Conservation (phyloP, 2,113 vertebrate species). For the Turdus rufiventris region DNA sequence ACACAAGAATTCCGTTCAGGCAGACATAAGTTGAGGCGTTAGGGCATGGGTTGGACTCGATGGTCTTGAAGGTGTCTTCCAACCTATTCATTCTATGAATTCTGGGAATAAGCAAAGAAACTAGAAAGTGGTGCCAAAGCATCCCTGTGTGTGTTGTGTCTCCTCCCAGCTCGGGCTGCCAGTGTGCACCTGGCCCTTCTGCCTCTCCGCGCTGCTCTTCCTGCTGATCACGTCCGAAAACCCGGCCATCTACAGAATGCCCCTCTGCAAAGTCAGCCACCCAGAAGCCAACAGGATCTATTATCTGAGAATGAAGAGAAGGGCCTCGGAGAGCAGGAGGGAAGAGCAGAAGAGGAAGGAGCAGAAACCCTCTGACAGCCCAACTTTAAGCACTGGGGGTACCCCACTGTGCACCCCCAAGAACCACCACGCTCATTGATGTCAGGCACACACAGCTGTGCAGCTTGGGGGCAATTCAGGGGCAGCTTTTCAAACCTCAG, state of each 20-base stretch:
- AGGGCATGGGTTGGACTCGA: too few relatives aligned
- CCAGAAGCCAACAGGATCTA: constrained; percentile 87
- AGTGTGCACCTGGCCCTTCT: constrained; percentile 94
- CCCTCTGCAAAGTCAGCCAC: constrained; percentile 86
- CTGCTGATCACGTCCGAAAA: constrained; percentile 85
- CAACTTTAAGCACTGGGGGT: neutral
- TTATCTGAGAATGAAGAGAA: constrained; percentile 67
- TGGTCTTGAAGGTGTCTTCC: too few relatives aligned
- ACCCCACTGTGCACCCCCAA: neutral
- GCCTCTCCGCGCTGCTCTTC: constrained; percentile 87
- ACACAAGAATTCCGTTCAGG: neutral
- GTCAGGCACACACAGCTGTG: accelerated
- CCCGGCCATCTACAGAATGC: constrained; percentile 83
- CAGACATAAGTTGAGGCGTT: too few relatives aligned
- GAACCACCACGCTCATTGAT: neutral
- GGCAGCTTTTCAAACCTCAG: neutral
- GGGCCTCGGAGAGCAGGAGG: neutral
- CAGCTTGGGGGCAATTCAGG: neutral
- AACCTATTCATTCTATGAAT: too few relatives aligned
- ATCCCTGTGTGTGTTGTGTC: neutral
- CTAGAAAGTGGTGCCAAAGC: neutral
- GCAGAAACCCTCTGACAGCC: neutral
- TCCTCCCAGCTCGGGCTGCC: constrained; percentile 85
- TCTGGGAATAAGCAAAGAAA: neutral
- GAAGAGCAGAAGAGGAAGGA: neutral